Percentiles rank a stretch among this genome's conserved stretches.
phyloP scores from a whole-genome alignment of 2,797 vertebrate genomes.

The Helarctos malayanus region DNA sequence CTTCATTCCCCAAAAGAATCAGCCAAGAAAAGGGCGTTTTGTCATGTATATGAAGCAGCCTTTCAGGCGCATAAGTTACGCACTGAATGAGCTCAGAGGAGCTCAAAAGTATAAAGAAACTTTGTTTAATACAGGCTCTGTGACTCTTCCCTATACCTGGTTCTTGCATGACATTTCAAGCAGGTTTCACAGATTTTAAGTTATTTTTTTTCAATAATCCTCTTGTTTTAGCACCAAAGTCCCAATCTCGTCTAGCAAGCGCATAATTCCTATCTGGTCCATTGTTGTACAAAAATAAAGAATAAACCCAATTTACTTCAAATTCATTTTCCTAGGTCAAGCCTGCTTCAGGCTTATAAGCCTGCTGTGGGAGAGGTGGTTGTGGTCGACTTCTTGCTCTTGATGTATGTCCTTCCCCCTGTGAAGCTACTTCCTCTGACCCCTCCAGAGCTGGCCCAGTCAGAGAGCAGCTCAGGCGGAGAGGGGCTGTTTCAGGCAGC shows the following conservation, averaged over 20 bases:
- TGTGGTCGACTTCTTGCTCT: background rate
- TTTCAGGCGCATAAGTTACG: background rate
- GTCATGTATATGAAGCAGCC: rapidly evolving
- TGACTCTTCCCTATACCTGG: background rate
- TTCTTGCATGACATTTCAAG: slow-evolving; percentile 32
- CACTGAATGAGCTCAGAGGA: background rate
- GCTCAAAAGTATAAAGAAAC: background rate
- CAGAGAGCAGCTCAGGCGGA: background rate
- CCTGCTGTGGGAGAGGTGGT: background rate
- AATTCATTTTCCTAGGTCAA: background rate
- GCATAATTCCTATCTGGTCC: background rate
- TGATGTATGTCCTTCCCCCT: background rate
- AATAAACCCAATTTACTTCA: background rate
- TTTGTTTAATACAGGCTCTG: background rate
- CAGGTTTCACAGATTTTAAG: background rate
- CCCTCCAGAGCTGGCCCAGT: background rate
- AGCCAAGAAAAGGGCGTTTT: background rate
- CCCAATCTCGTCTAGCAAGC: background rate
- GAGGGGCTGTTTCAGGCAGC: background rate
- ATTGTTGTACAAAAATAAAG: slow-evolving; percentile 39
- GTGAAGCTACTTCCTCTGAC: background rate
- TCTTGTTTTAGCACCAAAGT: slow-evolving; percentile 47
- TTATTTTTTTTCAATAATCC: slow-evolving; percentile 53
- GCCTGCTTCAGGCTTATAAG: background rate
- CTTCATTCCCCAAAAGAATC: background rate